Percentiles rank a stretch among this genome's conserved stretches.
These are phyloP conservation scores for Myrmecobius fasciatus DNA, from an alignment of 2,113 vertebrate species.

Conservation along the genomic window DNA sequence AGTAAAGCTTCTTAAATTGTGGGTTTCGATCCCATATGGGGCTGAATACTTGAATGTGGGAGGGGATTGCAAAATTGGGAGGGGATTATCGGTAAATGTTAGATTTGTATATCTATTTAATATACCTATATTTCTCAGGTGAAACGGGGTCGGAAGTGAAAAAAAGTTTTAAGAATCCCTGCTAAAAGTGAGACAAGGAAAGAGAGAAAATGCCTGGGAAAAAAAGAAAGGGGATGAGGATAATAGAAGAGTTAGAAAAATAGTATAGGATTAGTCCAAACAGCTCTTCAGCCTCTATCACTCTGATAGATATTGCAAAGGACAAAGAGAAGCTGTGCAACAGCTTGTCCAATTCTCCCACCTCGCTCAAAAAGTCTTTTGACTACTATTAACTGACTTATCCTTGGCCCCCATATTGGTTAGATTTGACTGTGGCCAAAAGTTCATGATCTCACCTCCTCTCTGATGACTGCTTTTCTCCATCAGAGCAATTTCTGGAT, in stretches of 20 bases:
- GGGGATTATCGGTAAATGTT: too few species aligned
- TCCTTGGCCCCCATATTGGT: slow-evolving; percentile 44
- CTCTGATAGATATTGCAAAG: not conserved
- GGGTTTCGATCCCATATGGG: too few species aligned
- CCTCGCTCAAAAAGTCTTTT: slow-evolving; percentile 10
- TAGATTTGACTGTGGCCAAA: not conserved
- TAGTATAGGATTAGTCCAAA: not conserved
- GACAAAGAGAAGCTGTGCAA: not conserved
- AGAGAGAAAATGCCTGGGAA: not conserved
- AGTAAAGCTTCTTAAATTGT: too few species aligned
- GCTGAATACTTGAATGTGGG: too few species aligned
- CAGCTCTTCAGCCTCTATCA: accelerated
- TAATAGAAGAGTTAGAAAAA: accelerated
- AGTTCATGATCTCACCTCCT: not conserved
- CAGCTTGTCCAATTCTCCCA: not conserved
- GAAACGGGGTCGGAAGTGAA: too few species aligned
- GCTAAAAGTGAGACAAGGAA: not conserved
- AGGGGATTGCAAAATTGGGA: too few species aligned
- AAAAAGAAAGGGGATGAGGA: too few species aligned
- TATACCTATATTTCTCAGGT: too few species aligned
- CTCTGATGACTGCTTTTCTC: not conserved
- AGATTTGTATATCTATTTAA: too few species aligned
- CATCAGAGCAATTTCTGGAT: not conserved
- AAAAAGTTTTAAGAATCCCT: too few species aligned
- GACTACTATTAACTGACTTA: not conserved